phyloP scores from a whole-genome alignment of 1,140 invertebrate genomes.

The Colletes latitarsis region DNA sequence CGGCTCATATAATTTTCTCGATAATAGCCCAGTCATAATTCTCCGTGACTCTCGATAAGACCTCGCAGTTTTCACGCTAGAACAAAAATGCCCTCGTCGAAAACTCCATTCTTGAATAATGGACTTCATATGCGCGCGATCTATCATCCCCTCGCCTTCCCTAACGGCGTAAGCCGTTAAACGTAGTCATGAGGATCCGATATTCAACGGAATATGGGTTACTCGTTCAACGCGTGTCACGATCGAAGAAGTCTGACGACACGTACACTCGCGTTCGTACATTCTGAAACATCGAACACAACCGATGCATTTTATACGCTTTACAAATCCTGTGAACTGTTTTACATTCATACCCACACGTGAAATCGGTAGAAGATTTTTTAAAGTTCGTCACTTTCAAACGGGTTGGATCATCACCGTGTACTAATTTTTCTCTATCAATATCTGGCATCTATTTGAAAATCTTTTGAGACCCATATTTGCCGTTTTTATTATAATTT shows the following conservation, averaged over 20 bases:
- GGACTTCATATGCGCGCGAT: slow-evolving; percentile 56
- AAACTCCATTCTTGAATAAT: slow-evolving; percentile 56
- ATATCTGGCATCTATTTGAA: no score
- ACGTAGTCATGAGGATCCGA: slow-evolving; percentile 54
- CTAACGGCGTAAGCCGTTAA: slow-evolving; percentile 27
- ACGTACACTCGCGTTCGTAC: slow-evolving; percentile 18
- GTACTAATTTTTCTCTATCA: no score
- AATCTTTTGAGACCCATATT: no score
- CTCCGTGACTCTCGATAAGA: slow-evolving; percentile 36
- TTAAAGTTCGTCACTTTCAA: no score
- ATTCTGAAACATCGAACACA: slow-evolving; percentile 11
- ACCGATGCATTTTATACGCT: slow-evolving; percentile 13
- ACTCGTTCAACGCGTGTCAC: slow-evolving; percentile 21
- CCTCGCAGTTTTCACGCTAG: slow-evolving; percentile 17
- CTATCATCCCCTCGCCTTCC: slow-evolving; percentile 34
- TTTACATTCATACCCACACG: neutral
- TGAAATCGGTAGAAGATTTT: no score
- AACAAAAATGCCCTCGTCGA: slow-evolving; percentile 47
- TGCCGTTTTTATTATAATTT: no score
- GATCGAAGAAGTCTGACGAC: slow-evolving; percentile 11
- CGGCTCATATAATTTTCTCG: slow-evolving; percentile 39
- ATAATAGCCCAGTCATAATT: slow-evolving; percentile 42
- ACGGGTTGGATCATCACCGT: no score
- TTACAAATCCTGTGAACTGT: neutral
- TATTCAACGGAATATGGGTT: slow-evolving; percentile 56